A percentile compares a stretch with the other conserved stretches of the same genome.
phyloP scores from a whole-genome alignment of 2,888 invertebrate genomes.

The Alentia gelatinosa region DNA sequence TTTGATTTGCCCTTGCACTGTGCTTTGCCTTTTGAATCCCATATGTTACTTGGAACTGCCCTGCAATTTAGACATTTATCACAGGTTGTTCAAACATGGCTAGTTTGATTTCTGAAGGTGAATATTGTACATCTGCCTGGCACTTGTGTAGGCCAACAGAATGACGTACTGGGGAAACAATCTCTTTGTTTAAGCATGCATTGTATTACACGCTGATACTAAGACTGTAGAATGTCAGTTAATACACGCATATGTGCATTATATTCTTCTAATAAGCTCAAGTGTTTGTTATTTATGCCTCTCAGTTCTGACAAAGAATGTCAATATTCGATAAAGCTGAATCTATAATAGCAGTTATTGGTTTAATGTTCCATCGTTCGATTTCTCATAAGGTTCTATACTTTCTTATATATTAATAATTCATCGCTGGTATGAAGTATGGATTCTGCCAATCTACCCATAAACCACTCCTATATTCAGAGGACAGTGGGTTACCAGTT shows the following conservation, averaged over 20 bases:
- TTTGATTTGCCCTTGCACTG: not conserved
- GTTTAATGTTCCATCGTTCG: too few species aligned
- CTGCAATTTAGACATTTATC: not conserved
- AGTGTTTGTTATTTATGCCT: not conserved
- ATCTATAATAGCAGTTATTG: too few species aligned
- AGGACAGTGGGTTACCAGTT: too few species aligned
- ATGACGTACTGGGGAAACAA: not conserved
- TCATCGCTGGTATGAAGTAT: too few species aligned
- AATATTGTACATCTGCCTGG: not conserved
- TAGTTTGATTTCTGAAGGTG: not conserved
- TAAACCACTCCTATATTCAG: too few species aligned
- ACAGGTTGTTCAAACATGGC: not conserved
- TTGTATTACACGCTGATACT: constrained; percentile 15
- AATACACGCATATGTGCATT: constrained; percentile 29
- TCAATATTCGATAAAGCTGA: too few species aligned
- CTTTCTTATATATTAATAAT: too few species aligned
- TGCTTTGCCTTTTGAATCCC: not conserved
- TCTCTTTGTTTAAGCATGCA: not conserved
- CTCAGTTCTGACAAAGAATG: not conserved
- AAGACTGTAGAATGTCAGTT: constrained; percentile 12
- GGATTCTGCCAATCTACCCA: too few species aligned
- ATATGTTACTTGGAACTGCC: not conserved
- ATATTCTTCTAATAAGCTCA: constrained; percentile 32
- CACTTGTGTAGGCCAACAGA: not conserved
- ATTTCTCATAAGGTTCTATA: too few species aligned